Conservation (phyloP, 2,888 invertebrate species). For the Altica lythri region DNA sequence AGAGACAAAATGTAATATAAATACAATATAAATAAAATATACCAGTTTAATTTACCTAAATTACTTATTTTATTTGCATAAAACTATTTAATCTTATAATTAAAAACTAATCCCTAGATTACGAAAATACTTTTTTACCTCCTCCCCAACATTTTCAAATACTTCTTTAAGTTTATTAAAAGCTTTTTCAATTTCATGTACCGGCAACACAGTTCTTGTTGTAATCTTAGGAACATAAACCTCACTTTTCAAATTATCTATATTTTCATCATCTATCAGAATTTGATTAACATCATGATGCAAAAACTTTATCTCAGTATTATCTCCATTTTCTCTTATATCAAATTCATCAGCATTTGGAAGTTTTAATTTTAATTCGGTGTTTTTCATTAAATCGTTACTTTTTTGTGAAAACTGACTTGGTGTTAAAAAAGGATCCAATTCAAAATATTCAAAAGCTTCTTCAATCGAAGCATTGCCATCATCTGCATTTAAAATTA, state of each 20-base stretch:
- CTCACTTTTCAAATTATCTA: constrained; percentile 9
- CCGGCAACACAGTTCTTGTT: not conserved
- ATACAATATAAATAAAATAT: too few species aligned
- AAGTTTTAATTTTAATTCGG: constrained; percentile 13
- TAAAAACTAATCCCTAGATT: constrained; percentile 1
- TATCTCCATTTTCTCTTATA: constrained; percentile 31
- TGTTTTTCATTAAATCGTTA: not conserved
- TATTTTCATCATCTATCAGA: not conserved
- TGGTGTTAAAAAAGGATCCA: not conserved
- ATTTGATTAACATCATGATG: constrained; percentile 15
- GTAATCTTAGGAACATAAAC: constrained; percentile 18
- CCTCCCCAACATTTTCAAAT: constrained; percentile 20
- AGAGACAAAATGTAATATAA: too few species aligned
- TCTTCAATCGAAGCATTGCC: not conserved
- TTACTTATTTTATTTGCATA: too few species aligned
- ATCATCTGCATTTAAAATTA: not conserved
- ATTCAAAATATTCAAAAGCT: not conserved
- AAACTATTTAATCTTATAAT: too few species aligned
- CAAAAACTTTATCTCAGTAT: constrained; percentile 36
- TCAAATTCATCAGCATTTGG: constrained; percentile 25
- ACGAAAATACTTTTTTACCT: constrained; percentile 15
- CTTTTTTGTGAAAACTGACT: not conserved
- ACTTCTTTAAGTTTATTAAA: constrained; percentile 15
- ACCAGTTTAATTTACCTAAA: too few species aligned
- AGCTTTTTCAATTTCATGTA: constrained; percentile 10